phyloP scores from a whole-genome alignment of 1,140 invertebrate genomes.

The Lordiphosa clarofinis region DNA sequence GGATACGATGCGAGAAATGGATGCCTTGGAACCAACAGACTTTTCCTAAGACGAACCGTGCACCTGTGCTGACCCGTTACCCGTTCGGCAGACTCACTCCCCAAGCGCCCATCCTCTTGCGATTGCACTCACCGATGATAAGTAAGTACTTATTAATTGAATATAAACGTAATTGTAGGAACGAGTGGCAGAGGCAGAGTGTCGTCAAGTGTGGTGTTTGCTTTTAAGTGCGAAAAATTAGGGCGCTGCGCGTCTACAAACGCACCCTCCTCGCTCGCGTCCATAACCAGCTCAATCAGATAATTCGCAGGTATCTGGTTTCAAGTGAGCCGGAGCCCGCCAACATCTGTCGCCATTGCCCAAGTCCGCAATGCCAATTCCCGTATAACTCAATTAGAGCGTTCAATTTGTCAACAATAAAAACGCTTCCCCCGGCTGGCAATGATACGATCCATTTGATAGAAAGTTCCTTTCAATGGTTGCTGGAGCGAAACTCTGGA shows the following conservation, averaged over 20 bases:
- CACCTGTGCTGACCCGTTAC: not conserved
- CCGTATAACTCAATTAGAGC: slow-evolving; percentile 36
- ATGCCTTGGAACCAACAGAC: too few species aligned
- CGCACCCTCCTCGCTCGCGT: slow-evolving; percentile 3
- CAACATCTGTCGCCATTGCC: slow-evolving; percentile 35
- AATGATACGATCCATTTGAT: slow-evolving; percentile 21
- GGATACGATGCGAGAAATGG: too few species aligned
- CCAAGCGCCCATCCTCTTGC: not conserved
- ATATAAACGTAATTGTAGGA: slow-evolving; percentile 12
- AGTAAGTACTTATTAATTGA: slow-evolving; percentile 15
- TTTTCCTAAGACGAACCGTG: too few species aligned
- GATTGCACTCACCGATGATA: not conserved
- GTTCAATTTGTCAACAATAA: slow-evolving; percentile 35
- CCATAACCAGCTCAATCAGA: slow-evolving; percentile 40
- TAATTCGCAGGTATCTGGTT: slow-evolving; percentile 55
- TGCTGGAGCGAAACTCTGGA: too few species aligned
- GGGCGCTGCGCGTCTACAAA: slow-evolving; percentile 3
- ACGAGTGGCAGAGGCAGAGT: slow-evolving; percentile 4
- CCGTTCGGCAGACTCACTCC: not conserved
- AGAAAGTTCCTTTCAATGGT: not conserved
- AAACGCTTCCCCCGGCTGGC: slow-evolving; percentile 9
- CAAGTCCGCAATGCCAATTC: slow-evolving; percentile 8
- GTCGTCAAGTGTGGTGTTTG: slow-evolving; percentile 16
- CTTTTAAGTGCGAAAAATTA: slow-evolving; percentile 24
- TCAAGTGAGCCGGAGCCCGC: slow-evolving; percentile 14